phyloP scores from a whole-genome alignment of 2,797 vertebrate species.

The Novumbra hubbsi region DNA sequence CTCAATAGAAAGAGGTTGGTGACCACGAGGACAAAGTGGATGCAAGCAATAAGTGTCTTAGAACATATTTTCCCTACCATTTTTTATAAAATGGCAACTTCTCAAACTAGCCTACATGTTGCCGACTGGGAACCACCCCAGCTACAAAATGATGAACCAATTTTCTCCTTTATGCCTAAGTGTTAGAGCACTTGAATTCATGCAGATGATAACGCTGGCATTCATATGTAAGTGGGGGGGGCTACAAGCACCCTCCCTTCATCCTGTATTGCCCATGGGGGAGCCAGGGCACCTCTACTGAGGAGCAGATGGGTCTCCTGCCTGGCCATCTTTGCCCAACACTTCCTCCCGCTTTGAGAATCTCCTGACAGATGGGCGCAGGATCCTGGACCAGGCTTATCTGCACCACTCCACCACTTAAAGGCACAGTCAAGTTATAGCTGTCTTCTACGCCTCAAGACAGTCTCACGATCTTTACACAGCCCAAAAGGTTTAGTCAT shows the following conservation, averaged over 20 bases:
- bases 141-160: background rate
- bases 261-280: conserved; percentile 40
- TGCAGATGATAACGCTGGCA: conserved; percentile 22
- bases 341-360: conserved; percentile 72
- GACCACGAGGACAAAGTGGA: conserved; percentile 11
- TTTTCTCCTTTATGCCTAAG: background rate
- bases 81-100: background rate
- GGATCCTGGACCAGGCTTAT: conserved; percentile 77
- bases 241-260: conserved; percentile 32
- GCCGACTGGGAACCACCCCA: background rate
- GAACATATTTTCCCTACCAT: background rate
- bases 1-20: conserved; percentile 8
- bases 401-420: conserved; percentile 74
- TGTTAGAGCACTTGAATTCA: background rate
- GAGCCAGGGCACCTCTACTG: conserved; percentile 56
- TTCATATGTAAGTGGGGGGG: conserved; percentile 26
- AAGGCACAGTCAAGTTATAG: conserved; percentile 63
- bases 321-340: conserved; percentile 52
- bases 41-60: background rate
- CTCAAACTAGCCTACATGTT: background rate
- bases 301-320: conserved; percentile 76
- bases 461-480: background rate
- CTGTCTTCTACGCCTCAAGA: conserved; percentile 36
- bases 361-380: conserved; percentile 76
- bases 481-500: background rate